Percentiles rank a stretch among this genome's conserved stretches.
Conservation (phyloP, 2,113 vertebrate species). For the Microcebus tavaratra region DNA sequence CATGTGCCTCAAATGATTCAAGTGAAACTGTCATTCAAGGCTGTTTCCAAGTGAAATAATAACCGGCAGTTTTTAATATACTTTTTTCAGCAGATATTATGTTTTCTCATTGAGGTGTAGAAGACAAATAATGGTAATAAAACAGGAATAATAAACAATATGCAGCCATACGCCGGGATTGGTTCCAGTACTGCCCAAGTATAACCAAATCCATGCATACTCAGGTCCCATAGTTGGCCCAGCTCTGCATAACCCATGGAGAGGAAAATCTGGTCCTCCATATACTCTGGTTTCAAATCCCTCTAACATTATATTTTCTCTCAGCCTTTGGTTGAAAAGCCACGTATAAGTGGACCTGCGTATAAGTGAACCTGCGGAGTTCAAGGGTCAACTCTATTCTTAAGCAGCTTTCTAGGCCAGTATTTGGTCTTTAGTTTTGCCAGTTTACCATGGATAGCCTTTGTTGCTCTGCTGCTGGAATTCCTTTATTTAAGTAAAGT, state of each 20-base stretch:
- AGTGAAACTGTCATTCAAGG: not conserved
- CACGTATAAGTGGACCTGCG: not conserved
- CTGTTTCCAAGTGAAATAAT: not conserved
- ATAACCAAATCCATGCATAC: not conserved
- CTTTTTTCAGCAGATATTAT: not conserved
- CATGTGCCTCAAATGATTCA: not conserved
- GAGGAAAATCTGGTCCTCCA: too few relatives aligned
- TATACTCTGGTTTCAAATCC: rapidly evolving
- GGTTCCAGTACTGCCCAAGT: not conserved
- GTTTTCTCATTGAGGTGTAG: not conserved
- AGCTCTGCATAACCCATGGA: too few relatives aligned
- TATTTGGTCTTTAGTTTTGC: not conserved
- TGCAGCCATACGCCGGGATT: not conserved
- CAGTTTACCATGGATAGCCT: not conserved
- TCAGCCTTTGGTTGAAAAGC: not conserved
- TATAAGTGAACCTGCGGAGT: not conserved
- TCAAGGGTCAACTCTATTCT: not conserved
- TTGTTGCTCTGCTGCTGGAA: not conserved
- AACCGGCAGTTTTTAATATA: not conserved
- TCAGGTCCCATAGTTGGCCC: not conserved
- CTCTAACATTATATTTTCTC: not conserved
- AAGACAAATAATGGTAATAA: not conserved
- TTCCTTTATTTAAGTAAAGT: not conserved
- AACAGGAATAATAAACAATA: not conserved
- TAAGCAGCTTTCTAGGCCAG: not conserved